Evolutionary conservation across 2,113 vertebrate species (phyloP), one percentile per base, ranked within the genome.

Genomic region (Apus apus): DNA sequence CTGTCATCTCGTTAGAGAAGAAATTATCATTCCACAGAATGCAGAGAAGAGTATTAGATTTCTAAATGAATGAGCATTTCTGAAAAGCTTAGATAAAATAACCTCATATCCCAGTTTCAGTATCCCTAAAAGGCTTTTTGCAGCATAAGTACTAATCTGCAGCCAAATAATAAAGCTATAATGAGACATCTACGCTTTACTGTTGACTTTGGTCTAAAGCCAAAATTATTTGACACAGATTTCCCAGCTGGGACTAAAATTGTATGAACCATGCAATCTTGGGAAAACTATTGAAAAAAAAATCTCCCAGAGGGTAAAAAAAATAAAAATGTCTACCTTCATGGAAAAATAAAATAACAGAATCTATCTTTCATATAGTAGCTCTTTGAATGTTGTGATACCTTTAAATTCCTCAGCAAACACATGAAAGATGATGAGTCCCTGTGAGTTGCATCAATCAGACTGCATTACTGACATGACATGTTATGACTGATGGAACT

Each of bases 401-500:
- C 2, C 40, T 84, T 90, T 56, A 76, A 70, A 66, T 58, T 81
- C 53, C 67, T 81, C 76, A 81, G 46, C 46, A 92, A 82, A 84
- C 26, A 53, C 34, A 12, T 67, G 57, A 61, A 77, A 89, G 38
- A 25, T 71, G 65, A 71, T 30, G 51, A 64, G 43, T 84, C 80
- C 45, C 81, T 83, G 46, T 65, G 75, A 81, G 76, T 56, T 87
- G 18, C 83, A 82, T 93, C 89, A 87, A 38, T 89, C 93, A 93
- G 34, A 34, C 38, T 78, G n/a, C 23, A 72, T 93, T 85, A 66
- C 30, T 57, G 30, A 17, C 16, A 29, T 85, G 53, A 38, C 56
- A 66, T 53, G 72, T 51, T 60, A 32, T 43, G 58, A 76, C 70
- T 96, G 76, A 90, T 93, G 87, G 87, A 92, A 93, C 38, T 43